These are phyloP conservation scores for Octopus sinensis DNA, from an alignment of 1,140 invertebrate species.

Conservation along the genomic window DNA sequence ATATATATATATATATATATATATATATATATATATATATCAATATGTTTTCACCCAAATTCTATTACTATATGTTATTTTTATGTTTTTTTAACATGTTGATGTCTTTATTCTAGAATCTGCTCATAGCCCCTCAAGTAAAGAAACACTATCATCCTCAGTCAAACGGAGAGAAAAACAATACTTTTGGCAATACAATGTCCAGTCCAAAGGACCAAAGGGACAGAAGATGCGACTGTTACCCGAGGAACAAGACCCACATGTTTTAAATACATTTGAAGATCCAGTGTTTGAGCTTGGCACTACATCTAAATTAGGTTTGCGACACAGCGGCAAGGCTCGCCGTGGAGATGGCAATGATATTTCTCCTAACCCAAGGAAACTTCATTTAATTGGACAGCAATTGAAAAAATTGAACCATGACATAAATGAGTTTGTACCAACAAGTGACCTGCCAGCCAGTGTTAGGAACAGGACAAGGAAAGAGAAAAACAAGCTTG, in stretches of 20 bases:
- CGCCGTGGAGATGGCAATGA: conserved; percentile 97
- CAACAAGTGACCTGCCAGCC: conserved; percentile 82
- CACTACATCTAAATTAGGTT: conserved; percentile 28
- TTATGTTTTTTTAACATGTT: background rate
- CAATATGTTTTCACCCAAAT: conserved; percentile 16
- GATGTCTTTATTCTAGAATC: conserved; percentile 22
- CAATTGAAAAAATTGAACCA: conserved; percentile 89
- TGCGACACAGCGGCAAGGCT: conserved; percentile 77
- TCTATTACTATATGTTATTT: background rate
- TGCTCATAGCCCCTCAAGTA: conserved; percentile 53
- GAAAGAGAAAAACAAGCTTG: conserved; percentile 97
- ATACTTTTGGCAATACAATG: conserved; percentile 98
- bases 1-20: conserved; percentile 7
- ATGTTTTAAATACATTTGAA: conserved; percentile 71
- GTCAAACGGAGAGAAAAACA: conserved; percentile 42
- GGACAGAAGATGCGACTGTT: conserved; percentile 57
- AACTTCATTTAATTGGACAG: conserved; percentile 83
- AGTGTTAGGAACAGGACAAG: conserved; percentile 77
- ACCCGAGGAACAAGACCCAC: conserved; percentile 80
- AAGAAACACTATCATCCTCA: conserved; percentile 60
- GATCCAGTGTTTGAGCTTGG: conserved; percentile 54
- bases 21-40: conserved; percentile 9
- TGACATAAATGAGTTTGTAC: conserved; percentile 92
- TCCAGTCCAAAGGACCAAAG: conserved; percentile 96
- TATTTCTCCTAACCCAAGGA: conserved; percentile 88